Evolutionary conservation across 1,140 invertebrate genomes (phyloP), one percentile per base, ranked within the genome.

Genomic region (Drosophila biarmipes): DNA sequence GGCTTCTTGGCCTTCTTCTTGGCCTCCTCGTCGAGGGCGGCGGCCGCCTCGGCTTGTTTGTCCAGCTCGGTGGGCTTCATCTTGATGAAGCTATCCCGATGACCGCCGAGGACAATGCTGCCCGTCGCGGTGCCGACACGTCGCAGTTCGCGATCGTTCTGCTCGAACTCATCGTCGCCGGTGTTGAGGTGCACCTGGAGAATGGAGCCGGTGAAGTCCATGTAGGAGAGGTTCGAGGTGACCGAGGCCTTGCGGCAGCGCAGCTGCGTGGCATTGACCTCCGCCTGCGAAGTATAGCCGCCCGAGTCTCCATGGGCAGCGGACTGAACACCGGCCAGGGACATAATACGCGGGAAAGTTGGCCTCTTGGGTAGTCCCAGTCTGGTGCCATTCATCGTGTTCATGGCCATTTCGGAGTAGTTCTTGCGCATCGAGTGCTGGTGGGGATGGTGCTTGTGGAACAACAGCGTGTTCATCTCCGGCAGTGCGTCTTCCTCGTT

Each of bases 161-260:
- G 78, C 76, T 92, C 91, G 55, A 91, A 90, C 63, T 92, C 91
- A 37, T 87, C 90, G 58, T 92, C 91, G 19, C 91, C 91, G 31
- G 80, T 87, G 91, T 95, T 94, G 52, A 95, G 85, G 91, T 95
- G 94, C 58, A 95, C 90, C 72, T 95, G 94, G 40, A 95, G 90
- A 81, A 94, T 95, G 53, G 94, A 95, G 46, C 95, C 95, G 46
- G 94, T 95, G 84, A 95, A 95, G 90, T 96, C 95, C 93, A 95
- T 93, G 67, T 94, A 94, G 0, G 95, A 96, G 49, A 95, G 93
- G 86, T 95, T 95, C 10, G 95, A 95, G 75, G 95, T 94, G 37
- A 95, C 94, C 11, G 95, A 95, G 35, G 94, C 93, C 91, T 95
- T 95, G 56, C 93, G 93, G 82, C 92, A 94, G 78, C 92, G 92